A percentile compares a stretch with the other conserved stretches of the same genome.
These are phyloP conservation scores for Intellagama lesueurii DNA, from an alignment of 2,797 vertebrate genomes.

Conservation along the genomic window DNA sequence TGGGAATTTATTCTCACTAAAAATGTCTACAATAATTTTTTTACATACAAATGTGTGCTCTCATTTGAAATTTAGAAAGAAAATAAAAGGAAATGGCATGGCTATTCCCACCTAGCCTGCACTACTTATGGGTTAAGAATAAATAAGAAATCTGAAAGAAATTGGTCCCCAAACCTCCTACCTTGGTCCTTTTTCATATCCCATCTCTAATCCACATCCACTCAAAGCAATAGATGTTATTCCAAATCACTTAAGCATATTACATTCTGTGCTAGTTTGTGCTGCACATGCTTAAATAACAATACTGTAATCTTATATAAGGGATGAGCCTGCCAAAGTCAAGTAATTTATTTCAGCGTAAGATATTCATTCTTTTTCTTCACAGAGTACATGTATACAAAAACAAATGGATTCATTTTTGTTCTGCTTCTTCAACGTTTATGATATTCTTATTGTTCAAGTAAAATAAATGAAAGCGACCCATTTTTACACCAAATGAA, in stretches of 20 bases:
- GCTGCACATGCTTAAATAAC: not conserved
- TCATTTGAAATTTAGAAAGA: not conserved
- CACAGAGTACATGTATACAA: not conserved
- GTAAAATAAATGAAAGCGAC: too few species aligned
- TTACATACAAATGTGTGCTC: not conserved
- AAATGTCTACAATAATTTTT: slow-evolving; percentile 12
- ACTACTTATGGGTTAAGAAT: not conserved
- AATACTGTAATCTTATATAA: not conserved
- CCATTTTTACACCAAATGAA: too few species aligned
- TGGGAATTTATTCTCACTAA: not conserved
- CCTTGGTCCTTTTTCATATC: slow-evolving; percentile 18
- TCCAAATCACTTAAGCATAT: not conserved
- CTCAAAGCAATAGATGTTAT: slow-evolving; percentile 41
- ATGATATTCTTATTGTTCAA: too few species aligned
- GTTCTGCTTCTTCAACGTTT: too few species aligned
- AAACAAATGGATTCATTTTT: not conserved
- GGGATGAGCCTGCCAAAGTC: not conserved
- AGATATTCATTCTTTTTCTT: not conserved
- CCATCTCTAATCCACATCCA: slow-evolving; percentile 5
- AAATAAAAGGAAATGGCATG: not conserved
- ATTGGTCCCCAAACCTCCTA: slow-evolving; percentile 45
- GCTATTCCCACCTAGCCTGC: not conserved
- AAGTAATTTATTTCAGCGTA: not conserved
- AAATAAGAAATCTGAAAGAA: slow-evolving; percentile 32
- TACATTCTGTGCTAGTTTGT: not conserved